Percentiles rank a stretch among this genome's conserved stretches.
phyloP scores from a whole-genome alignment of 2,113 vertebrate genomes.

The Antennarius striatus region DNA sequence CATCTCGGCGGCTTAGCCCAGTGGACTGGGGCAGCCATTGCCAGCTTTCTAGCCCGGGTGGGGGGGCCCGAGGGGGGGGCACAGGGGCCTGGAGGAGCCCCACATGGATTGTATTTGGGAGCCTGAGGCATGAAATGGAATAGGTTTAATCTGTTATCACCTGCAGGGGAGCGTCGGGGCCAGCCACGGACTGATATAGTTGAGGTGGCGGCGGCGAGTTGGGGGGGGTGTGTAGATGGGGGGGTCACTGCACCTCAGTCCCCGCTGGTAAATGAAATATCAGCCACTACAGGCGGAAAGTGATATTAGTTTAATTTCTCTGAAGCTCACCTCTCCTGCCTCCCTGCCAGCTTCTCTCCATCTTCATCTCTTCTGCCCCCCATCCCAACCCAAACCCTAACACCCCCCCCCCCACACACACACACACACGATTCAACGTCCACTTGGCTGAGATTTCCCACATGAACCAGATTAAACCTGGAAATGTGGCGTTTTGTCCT shows the following conservation, averaged over 20 bases:
- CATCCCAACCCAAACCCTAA: neutral
- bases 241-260: slow-evolving; percentile 52
- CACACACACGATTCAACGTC: no score
- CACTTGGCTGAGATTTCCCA: no score
- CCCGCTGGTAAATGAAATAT: slow-evolving; percentile 73
- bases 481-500: no score
- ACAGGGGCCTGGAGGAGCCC: slow-evolving; percentile 66
- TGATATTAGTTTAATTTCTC: slow-evolving; percentile 72
- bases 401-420: no score
- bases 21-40: slow-evolving; percentile 72
- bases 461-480: no score
- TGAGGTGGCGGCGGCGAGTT: slow-evolving; percentile 34
- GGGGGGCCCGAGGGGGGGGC: slow-evolving; percentile 48
- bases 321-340: slow-evolving; percentile 49
- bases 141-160: slow-evolving; percentile 81
- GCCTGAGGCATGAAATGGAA: slow-evolving; percentile 81
- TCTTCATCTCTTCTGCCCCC: slow-evolving; percentile 4
- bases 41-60: slow-evolving; percentile 63
- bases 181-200: slow-evolving; percentile 64
- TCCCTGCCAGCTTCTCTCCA: slow-evolving; percentile 20
- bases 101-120: slow-evolving; percentile 80
- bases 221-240: neutral
- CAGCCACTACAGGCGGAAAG: slow-evolving; percentile 61
- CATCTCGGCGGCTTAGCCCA: slow-evolving; percentile 75
- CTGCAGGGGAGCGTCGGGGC: slow-evolving; percentile 64